Percentiles rank a stretch among this genome's conserved stretches.
phyloP scores from a whole-genome alignment of 2,888 invertebrate species.

The Lottia scabra region DNA sequence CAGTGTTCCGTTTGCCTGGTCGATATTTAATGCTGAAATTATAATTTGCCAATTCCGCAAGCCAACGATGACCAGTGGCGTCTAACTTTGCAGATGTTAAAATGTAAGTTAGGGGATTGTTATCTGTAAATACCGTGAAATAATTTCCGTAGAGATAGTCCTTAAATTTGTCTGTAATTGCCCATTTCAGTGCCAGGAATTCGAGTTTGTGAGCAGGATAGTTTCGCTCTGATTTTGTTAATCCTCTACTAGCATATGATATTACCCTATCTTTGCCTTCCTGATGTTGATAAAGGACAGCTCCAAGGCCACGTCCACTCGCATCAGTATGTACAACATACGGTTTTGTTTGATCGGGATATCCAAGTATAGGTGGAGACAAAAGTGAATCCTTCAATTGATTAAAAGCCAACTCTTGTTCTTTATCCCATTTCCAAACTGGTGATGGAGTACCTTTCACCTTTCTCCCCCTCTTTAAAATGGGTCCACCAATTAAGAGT shows the following conservation, averaged over 20 bases:
- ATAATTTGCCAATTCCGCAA: slow-evolving; percentile 25
- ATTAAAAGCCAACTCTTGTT: slow-evolving; percentile 20
- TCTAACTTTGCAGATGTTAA: slow-evolving; percentile 32
- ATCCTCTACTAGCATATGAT: slow-evolving; percentile 32
- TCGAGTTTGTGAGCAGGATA: slow-evolving; percentile 30
- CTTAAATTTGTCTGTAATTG: slow-evolving; percentile 26
- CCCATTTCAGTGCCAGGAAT: slow-evolving; percentile 31
- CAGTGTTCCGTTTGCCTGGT: slow-evolving; percentile 30
- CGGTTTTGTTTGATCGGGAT: slow-evolving; percentile 17
- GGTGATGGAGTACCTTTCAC: not conserved
- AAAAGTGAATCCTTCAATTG: slow-evolving; percentile 5
- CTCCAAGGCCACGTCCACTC: slow-evolving; percentile 21
- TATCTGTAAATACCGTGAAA: slow-evolving; percentile 30
- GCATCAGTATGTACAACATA: slow-evolving; percentile 25
- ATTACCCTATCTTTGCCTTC: slow-evolving; percentile 23
- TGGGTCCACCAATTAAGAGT: not conserved
- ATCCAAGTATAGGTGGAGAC: slow-evolving; percentile 16
- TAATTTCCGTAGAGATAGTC: slow-evolving; percentile 19
- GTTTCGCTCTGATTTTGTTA: slow-evolving; percentile 25
- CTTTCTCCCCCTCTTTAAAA: not conserved
- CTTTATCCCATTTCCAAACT: slow-evolving; percentile 10
- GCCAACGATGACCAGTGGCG: slow-evolving; percentile 33
- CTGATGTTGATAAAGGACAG: slow-evolving; percentile 23
- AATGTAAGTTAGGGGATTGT: slow-evolving; percentile 36
- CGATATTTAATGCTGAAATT: slow-evolving; percentile 32